These are phyloP conservation scores for Vanessa atalanta DNA, from an alignment of 1,140 invertebrate genomes.

Conservation along the genomic window DNA sequence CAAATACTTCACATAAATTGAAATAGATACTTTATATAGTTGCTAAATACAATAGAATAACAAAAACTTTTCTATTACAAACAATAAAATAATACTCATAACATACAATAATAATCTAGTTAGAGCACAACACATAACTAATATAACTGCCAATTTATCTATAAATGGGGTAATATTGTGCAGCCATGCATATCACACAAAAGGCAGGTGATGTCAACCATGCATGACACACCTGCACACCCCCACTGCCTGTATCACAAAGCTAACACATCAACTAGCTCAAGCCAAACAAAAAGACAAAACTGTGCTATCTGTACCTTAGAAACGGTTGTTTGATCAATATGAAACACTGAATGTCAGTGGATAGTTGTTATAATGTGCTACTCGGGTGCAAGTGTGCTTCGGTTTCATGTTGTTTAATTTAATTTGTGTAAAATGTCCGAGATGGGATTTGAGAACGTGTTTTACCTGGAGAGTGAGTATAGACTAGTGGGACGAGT, in stretches of 20 bases:
- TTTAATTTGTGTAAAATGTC: slow-evolving; percentile 59
- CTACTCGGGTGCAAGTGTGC: slow-evolving; percentile 40
- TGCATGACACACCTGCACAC: slow-evolving; percentile 72
- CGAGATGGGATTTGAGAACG: slow-evolving; percentile 80
- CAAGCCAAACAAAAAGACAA: slow-evolving; percentile 42
- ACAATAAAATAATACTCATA: not conserved
- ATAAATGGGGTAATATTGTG: slow-evolving; percentile 54
- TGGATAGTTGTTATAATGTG: slow-evolving; percentile 56
- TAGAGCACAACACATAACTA: slow-evolving; percentile 12
- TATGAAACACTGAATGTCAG: slow-evolving; percentile 54
- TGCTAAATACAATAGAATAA: too few relatives aligned
- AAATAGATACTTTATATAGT: too few relatives aligned
- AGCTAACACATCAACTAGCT: slow-evolving; percentile 43
- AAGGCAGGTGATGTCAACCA: slow-evolving; percentile 66
- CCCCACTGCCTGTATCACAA: slow-evolving; percentile 52
- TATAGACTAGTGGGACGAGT: slow-evolving; percentile 55
- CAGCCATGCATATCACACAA: slow-evolving; percentile 65
- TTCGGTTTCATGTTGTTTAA: slow-evolving; percentile 42
- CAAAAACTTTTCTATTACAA: not conserved
- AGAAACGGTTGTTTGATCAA: slow-evolving; percentile 76
- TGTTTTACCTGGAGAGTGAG: slow-evolving; percentile 81
- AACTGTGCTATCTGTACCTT: slow-evolving; percentile 49
- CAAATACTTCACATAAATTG: too few relatives aligned
- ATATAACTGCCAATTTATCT: slow-evolving; percentile 35
- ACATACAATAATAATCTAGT: slow-evolving; percentile 20